Percentiles rank a stretch among this genome's conserved stretches.
phyloP scores from a whole-genome alignment of 2,888 invertebrate genomes.

The Pteria penguin region DNA sequence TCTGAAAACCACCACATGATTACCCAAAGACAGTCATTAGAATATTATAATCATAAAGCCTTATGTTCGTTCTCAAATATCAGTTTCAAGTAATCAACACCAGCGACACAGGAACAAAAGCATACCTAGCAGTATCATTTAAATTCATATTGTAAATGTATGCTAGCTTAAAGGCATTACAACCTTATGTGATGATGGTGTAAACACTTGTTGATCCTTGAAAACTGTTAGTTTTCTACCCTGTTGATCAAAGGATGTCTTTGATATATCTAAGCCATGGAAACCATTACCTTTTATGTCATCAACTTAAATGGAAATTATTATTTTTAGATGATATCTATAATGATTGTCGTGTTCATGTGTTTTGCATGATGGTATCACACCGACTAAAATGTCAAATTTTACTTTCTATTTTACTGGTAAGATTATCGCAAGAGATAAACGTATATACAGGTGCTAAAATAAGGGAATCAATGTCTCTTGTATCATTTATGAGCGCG shows the following conservation, averaged over 20 bases:
- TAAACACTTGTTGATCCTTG: slow-evolving; percentile 27
- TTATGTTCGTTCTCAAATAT: too few species aligned
- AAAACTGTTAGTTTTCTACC: slow-evolving; percentile 27
- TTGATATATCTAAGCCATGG: slow-evolving; percentile 7
- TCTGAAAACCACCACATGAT: too few species aligned
- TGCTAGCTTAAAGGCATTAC: too few species aligned
- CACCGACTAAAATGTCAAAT: slow-evolving; percentile 37
- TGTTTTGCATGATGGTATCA: slow-evolving; percentile 24
- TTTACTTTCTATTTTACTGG: slow-evolving; percentile 29
- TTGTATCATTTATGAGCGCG: neutral
- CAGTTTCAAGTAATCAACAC: too few species aligned
- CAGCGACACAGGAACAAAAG: too few species aligned
- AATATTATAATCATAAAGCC: too few species aligned
- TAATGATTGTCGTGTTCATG: slow-evolving; percentile 10
- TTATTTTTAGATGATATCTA: slow-evolving; percentile 10
- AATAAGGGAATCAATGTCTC: neutral
- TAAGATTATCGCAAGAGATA: slow-evolving; percentile 27
- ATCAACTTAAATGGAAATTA: slow-evolving; percentile 23
- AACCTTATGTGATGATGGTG: too few species aligned
- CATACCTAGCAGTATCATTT: too few species aligned
- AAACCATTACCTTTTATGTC: slow-evolving; percentile 25
- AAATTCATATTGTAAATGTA: too few species aligned
- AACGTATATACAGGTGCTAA: neutral
- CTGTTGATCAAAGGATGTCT: slow-evolving; percentile 27
- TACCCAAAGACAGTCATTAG: too few species aligned